Evolutionary conservation across 2,797 vertebrate species (phyloP), one percentile per base, ranked within the genome.

Genomic region (Tachyglossus aculeatus): DNA sequence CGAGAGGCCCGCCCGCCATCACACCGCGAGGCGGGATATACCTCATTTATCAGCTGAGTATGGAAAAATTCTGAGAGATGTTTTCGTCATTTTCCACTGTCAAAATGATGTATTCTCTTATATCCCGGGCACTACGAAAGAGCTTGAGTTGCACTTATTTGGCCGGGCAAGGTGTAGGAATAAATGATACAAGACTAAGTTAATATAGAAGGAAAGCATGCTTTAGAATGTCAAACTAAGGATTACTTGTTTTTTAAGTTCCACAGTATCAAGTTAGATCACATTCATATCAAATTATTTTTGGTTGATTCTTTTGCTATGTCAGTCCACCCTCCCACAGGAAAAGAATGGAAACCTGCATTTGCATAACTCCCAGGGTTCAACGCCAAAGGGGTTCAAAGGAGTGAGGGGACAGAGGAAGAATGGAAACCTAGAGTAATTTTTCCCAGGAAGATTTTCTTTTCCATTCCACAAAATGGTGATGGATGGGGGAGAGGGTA

Each of bases 41-140:
- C 57, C 66, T 89, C 76, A 67, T 84, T 88, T 89, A 80, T 80
- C 78, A 89, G 71, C 62, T 66, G 78, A 80, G 60, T 84, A 68
- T 44, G 71, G 48, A 75, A 62, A 65, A 75, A 77, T 77, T 81
- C 51, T 71, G 72, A 88, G 31, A 69, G 68, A 84, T 86, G 68
- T 71, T 77, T 54, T 85, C 74, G 47, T 89, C 51, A 78, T 87
- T 90, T 87, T 59, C 45, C 33, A 27, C 25, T 84, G 76, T 87
- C 44, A 89, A 67, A 79, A 81, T 80, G 18, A 80, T 87, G 4
- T 65, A 75, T 88, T 88, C 58, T 52, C 61, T 81, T 76, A 56
- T 64, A 37, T 53, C 13, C 36, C 24, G 6, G 3, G 60, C 76
- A 56, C 84, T 71, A 73, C 64, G 67, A 76, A 83, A 81, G 50